phyloP scores from a whole-genome alignment of 2,888 invertebrate genomes.

The Hydropsyche betteni region DNA sequence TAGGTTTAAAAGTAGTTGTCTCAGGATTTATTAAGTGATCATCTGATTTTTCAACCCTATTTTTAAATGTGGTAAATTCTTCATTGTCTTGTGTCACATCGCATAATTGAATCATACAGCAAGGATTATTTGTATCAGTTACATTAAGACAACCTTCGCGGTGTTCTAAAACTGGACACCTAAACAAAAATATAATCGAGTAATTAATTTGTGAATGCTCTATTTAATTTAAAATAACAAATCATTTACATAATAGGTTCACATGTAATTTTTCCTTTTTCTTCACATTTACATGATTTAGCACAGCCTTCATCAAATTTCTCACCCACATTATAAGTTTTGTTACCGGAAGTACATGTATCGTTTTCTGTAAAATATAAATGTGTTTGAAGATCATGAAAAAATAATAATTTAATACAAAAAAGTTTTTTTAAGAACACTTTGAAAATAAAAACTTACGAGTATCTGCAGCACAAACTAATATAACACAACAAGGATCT shows the following conservation, averaged over 20 bases:
- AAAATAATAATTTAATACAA: not conserved
- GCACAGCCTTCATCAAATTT: constrained; percentile 84
- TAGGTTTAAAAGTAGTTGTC: constrained; percentile 43
- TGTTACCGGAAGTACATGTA: constrained; percentile 71
- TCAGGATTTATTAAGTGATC: constrained; percentile 48
- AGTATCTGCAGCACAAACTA: constrained; percentile 74
- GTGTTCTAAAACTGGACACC: constrained; percentile 68
- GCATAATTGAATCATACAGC: constrained; percentile 86
- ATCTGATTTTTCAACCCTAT: constrained; percentile 36
- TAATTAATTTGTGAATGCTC: not conserved
- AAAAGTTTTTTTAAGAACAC: constrained; percentile 5
- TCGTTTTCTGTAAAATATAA: constrained; percentile 56
- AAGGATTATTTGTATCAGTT: constrained; percentile 82
- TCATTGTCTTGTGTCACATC: constrained; percentile 84
- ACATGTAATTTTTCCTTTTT: constrained; percentile 77
- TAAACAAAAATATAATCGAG: constrained; percentile 53
- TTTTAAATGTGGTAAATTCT: constrained; percentile 64
- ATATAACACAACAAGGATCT: constrained; percentile 75
- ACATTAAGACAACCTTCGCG: constrained; percentile 83
- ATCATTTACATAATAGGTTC: constrained; percentile 65
- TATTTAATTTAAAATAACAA: not conserved
- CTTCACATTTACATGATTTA: constrained; percentile 79
- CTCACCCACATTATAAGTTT: constrained; percentile 76
- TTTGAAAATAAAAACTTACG: constrained; percentile 56
- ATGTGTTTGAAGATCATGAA: constrained; percentile 38